Conservation (phyloP, 2,888 invertebrate species). For the Helobdella robusta region DNA sequence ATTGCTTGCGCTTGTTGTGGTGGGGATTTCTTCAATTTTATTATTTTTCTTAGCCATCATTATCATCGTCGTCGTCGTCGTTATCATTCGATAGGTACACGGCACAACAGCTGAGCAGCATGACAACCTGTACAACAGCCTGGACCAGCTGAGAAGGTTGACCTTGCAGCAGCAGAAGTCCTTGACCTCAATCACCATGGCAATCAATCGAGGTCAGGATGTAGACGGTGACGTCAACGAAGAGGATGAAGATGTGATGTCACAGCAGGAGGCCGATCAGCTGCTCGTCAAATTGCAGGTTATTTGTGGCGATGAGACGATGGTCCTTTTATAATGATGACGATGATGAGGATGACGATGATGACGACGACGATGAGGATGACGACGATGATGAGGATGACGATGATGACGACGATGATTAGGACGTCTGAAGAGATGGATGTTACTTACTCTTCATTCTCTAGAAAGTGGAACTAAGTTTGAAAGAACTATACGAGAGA, state of each 20-base stretch:
- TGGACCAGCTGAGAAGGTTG: constrained; percentile 9
- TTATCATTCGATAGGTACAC: constrained; percentile 6
- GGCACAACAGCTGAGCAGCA: neutral
- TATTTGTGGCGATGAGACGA: too few species aligned
- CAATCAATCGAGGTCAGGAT: too few species aligned
- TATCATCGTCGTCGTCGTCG: neutral
- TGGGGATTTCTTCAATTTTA: neutral
- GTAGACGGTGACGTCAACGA: too few species aligned
- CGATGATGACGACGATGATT: too few species aligned
- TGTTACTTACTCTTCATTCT: too few species aligned
- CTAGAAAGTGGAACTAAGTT: too few species aligned
- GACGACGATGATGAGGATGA: too few species aligned
- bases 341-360: too few species aligned
- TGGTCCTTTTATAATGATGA: too few species aligned
- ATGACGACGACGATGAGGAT: too few species aligned
- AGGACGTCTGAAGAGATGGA: too few species aligned
- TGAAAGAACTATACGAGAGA: neutral
- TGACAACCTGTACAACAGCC: constrained; percentile 15
- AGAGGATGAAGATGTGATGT: constrained; percentile 2
- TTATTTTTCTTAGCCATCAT: neutral
- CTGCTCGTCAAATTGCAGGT: constrained; percentile 22
- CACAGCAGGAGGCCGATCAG: constrained; percentile 8
- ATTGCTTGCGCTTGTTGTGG: neutral
- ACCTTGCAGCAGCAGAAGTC: neutral
- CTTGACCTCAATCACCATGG: constrained; percentile 9